Evolutionary conservation across 2,888 invertebrate genomes (phyloP), one percentile per base, ranked within the genome.

Genomic region (Lasioglossum villosulum): DNA sequence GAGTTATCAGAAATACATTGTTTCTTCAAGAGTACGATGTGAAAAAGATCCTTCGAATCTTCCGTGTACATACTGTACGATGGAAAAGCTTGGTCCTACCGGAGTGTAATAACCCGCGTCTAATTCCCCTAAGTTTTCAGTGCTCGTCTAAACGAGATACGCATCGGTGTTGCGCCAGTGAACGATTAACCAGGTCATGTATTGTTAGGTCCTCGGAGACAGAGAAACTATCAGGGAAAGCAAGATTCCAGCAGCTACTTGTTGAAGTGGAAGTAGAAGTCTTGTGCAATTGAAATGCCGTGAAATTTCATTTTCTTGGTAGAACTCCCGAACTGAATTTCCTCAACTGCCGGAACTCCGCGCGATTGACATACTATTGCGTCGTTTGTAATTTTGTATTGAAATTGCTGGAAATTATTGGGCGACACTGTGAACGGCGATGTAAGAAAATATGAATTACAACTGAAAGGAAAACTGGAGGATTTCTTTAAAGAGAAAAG

Each of bases 111-210:
- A 92, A 92, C 89, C 80, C 90, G 87, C 83, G 90, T 90, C 89
- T 92, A 91, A 92, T 92, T 92, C 88, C 86, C 90, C 34, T 68
- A 37, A 85, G 89, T 90, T 90, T 91, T 90, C 87, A 90, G 89
- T 88, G 90, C 87, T 90, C 86, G 88, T 89, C 86, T 89, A 89
- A 86, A 86, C 89, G 86, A 92, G 93, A 93, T 93, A 93, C 87
- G 85, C 84, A 93, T 93, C 93, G 87, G 74, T 88, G 85, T 88
- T 89, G 86, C 91, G 89, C 88, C 91, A 91, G 88, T 90, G 92
- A 93, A 92, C 92, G 92, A 93, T 93, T 92, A 93, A 93, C 92
- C 91, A 89, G 92, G 89, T 88, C 92, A 88, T 84, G 88, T 90
- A 91, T 90, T 88, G 89, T 91, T 91, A 80, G 84, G 86, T 89